Evolutionary conservation across 2,888 invertebrate genomes (phyloP), one percentile per base, ranked within the genome.

Genomic region (Lasius fuliginosus): DNA sequence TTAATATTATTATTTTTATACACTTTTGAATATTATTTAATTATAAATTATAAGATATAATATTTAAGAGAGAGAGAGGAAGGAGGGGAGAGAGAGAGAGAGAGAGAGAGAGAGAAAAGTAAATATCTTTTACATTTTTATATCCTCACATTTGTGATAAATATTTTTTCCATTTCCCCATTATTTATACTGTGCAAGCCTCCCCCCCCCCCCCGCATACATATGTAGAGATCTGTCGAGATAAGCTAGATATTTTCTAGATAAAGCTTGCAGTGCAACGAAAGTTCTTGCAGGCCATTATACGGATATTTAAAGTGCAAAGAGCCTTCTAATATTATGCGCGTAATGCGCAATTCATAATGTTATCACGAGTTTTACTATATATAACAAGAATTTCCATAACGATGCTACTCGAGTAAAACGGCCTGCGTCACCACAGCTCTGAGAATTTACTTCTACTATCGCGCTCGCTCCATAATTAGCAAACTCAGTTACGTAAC

Each of bases 361-460:
- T 82, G 87, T 90, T 87, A 88, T 83, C 77, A 84, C 81, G 85
- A 90, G 90, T 87, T 89, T 89, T 89, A 87, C 86, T 85, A 87
- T 90, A 90, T 90, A 90, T 89, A 90, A 90, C 85, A 75, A 85
- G 85, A 84, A 89, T 90, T 89, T 90, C 87, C 89, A 81, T 86
- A 87, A 87, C 76, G 87, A 87, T 87, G 87, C 85, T 89, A 88
- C 87, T 83, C 85, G 73, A 81, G 83, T 82, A 85, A 88, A 89
- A 87, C 86, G 85, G 83, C 83, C 87, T 87, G 85, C 86, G 90
- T 90, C 90, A 86, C 86, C 84, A 83, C 86, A 69, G 82, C 79
- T 85, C 86, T 84, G 87, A 53, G 53, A 85, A 90, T 90, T 88
- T 89, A 87, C 86, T 86, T 84, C 73, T 65, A 88, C 88, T 90